Evolutionary conservation across 2,113 vertebrate species (phyloP), one percentile per base, ranked within the genome.

Genomic region (Pardalotus punctatus): DNA sequence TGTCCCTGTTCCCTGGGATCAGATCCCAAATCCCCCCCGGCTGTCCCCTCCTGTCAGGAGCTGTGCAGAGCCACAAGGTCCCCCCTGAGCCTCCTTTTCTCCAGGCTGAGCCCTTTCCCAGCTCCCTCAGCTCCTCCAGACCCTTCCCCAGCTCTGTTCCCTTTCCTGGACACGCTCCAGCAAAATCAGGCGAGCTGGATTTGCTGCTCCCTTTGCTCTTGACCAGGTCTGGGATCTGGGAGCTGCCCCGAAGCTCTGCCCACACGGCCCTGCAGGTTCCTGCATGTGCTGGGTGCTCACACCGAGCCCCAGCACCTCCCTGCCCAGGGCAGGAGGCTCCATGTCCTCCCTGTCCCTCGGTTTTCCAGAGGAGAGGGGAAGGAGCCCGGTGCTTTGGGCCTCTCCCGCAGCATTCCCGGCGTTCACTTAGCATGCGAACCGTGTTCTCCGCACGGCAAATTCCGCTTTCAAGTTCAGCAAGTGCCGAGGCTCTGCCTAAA

Each of bases 1-100:
- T 51, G 43, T 56, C 42, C 35, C 35, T 57, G 25, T 65, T 69
- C 29, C 17, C 60, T 36, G 50, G 27, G 12, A 66, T 36, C 38
- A 67, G 24, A 60, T 28, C 45, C 45, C 0, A 5, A 67, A 14
- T 3, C 9, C 11, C 10, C 19, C 29, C 31, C 1, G 1, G 14
- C 27, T 81, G 25, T 25, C 10, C 22, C 8, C 43, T 73, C 51
- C 23, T 45, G 69, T 11, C 60, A 73, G 77, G 69, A 81, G 1
- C 1, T 81, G 24, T 50, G 24, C 3, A 28, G 76, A 81, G 23
- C 33, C 33, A 58, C 2, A 16, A 29, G 53, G 10, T 1, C 24
- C 23, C 6, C 40, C 29, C 14, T n/a, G 70, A 67, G 16, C 38
- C 29, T 47, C 53, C 24, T 60, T 45, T 45, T 2, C 45, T 60